Percentiles rank a stretch among this genome's conserved stretches.
Evolutionary conservation across 2,797 vertebrate genomes (phyloP).

Genomic region (Argentina silus): DNA sequence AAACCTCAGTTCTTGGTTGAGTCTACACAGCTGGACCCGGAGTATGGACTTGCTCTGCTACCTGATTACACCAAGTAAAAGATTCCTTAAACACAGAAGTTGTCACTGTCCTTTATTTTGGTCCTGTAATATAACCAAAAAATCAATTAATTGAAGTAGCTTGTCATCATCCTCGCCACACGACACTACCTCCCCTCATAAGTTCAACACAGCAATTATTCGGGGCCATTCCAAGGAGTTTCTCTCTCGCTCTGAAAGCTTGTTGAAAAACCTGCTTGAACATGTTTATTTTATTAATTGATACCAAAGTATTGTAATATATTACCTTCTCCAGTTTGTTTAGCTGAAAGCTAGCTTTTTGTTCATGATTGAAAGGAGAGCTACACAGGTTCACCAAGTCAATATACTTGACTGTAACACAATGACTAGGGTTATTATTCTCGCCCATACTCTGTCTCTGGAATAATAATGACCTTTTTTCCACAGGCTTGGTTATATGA

Average conservation of each 20-base stretch:
- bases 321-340: neutral
- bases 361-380: neutral
- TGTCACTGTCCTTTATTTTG: too few species aligned
- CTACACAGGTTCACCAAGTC: neutral
- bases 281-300: slow-evolving; percentile 1
- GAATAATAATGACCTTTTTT: slow-evolving; percentile 28
- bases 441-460: neutral
- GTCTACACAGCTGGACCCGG: too few species aligned
- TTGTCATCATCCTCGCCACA: too few species aligned
- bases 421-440: slow-evolving; percentile 27
- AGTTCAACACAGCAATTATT: too few species aligned
- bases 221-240: neutral
- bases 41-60: too few species aligned
- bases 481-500: slow-evolving; percentile 33
- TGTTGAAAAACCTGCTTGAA: neutral
- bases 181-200: too few species aligned
- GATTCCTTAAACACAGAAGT: too few species aligned
- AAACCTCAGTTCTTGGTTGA: too few species aligned
- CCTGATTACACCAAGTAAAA: too few species aligned
- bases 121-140: too few species aligned
- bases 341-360: neutral
- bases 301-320: neutral
- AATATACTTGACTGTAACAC: slow-evolving; percentile 5
- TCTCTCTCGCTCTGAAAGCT: neutral
- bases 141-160: too few species aligned